Conservation (phyloP, 2,888 invertebrate species). For the Drosophila sordidula region DNA sequence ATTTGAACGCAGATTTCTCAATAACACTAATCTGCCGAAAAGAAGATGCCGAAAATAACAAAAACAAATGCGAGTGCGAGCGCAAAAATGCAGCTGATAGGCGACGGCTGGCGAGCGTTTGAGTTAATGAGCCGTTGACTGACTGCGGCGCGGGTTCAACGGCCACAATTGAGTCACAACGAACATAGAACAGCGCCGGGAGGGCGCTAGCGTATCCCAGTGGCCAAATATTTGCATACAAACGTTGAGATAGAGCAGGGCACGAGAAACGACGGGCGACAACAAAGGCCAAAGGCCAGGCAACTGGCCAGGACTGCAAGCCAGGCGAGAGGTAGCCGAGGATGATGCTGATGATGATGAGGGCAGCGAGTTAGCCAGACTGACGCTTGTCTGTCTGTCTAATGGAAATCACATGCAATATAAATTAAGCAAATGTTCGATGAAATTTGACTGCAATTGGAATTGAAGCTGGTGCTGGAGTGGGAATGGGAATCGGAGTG, state of each 20-base stretch:
- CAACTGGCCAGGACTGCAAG: conserved; percentile 41
- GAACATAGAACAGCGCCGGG: conserved; percentile 6
- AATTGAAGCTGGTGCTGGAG: conserved; percentile 1
- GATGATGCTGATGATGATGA: conserved; percentile 22
- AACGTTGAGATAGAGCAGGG: conserved; percentile 11
- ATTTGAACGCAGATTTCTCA: conserved; percentile 14
- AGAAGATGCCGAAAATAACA: conserved; percentile 7
- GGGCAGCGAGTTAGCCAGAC: conserved; percentile 35
- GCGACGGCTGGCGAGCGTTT: conserved; percentile 8
- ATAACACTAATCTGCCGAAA: not conserved
- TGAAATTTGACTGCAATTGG: conserved; percentile 22
- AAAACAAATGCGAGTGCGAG: conserved; percentile 4
- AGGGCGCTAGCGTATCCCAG: conserved; percentile 10
- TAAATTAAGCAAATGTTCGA: conserved; percentile 47
- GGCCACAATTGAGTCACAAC: conserved; percentile 47
- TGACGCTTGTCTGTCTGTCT: conserved; percentile 22
- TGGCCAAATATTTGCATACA: conserved; percentile 41
- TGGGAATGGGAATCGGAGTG: not conserved
- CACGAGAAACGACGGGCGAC: conserved; percentile 7
- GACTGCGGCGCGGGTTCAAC: conserved; percentile 47
- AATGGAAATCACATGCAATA: conserved; percentile 17
- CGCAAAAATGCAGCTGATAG: conserved; percentile 30
- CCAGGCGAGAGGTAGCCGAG: conserved; percentile 16
- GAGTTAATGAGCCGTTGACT: conserved; percentile 54
- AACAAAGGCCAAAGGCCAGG: conserved; percentile 50